These are phyloP conservation scores for Chrysomallon squamiferum DNA, from an alignment of 1,140 invertebrate species.

Conservation along the genomic window DNA sequence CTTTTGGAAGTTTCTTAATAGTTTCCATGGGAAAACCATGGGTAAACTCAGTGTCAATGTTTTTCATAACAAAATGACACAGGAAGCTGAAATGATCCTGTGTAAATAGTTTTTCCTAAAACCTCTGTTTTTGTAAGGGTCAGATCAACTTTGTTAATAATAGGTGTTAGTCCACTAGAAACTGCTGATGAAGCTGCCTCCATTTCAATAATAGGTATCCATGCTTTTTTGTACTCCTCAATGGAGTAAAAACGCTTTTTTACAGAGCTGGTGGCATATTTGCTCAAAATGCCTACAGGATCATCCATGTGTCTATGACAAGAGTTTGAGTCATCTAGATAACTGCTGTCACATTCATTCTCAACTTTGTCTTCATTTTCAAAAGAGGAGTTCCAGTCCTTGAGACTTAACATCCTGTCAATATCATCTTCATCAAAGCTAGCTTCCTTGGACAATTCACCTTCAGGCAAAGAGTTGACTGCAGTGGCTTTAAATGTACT, in stretches of 20 bases:
- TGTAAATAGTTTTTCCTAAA: neutral
- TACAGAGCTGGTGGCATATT: conserved; percentile 6
- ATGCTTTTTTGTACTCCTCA: conserved; percentile 35
- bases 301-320: conserved; percentile 43
- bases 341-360: neutral
- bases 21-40: neutral
- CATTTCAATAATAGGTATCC: conserved; percentile 48
- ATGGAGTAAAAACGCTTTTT: conserved; percentile 20
- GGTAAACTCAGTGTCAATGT: conserved; percentile 16
- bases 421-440: neutral
- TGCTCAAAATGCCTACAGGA: conserved; percentile 34
- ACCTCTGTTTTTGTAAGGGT: conserved; percentile 23
- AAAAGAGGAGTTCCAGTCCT: neutral
- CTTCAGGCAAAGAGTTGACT: too few species aligned
- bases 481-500: too few species aligned
- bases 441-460: too few species aligned
- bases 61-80: conserved; percentile 33
- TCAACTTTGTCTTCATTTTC: neutral
- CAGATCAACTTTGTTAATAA: conserved; percentile 38
- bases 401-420: neutral
- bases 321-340: neutral
- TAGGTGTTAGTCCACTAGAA: conserved; percentile 18
- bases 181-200: conserved; percentile 40
- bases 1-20: neutral
- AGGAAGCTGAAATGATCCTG: conserved; percentile 34